phyloP scores from a whole-genome alignment of 92 coral and sea anemone genomes.

The Desmophyllum pertusum region DNA sequence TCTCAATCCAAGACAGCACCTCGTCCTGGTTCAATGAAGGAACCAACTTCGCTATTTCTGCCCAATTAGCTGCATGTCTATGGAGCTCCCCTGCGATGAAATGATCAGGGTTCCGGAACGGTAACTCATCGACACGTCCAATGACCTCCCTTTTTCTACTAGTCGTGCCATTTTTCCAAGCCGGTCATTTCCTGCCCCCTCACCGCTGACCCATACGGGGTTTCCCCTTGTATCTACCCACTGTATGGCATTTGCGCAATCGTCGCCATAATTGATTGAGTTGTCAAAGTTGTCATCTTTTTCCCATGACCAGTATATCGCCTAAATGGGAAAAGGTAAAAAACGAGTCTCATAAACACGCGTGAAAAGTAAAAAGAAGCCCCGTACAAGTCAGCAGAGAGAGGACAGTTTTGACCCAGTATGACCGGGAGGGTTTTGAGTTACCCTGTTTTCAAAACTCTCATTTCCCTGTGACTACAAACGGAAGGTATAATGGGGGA shows the following conservation, averaged over 20 bases:
- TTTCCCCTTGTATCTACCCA: neutral
- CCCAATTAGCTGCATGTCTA: constrained; percentile 18
- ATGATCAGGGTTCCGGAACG: constrained; percentile 14
- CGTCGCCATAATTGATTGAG: neutral
- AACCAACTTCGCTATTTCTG: neutral
- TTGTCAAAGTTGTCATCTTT: neutral
- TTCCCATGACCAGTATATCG: constrained; percentile 3
- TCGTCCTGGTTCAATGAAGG: constrained; percentile 9
- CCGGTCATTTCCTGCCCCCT: neutral
- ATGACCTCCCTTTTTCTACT: neutral
- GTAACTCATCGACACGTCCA: neutral
- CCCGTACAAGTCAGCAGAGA: constrained; percentile 42
- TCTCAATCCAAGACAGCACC: constrained; percentile 32
- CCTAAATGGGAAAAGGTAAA: neutral
- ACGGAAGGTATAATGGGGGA: no score
- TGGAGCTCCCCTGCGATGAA: constrained; percentile 46
- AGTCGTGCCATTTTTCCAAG: neutral
- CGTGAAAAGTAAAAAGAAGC: neutral
- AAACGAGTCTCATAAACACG: neutral
- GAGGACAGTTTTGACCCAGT: constrained; percentile 30
- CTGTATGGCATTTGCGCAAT: neutral
- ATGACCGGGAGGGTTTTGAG: constrained; percentile 38
- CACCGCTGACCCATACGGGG: neutral
- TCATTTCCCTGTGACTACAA: constrained; percentile 17
- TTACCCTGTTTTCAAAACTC: constrained; percentile 36